Base-by-base conservation (phyloP, 2,888 invertebrate genomes). In the Parochlus steinenii region DNA sequence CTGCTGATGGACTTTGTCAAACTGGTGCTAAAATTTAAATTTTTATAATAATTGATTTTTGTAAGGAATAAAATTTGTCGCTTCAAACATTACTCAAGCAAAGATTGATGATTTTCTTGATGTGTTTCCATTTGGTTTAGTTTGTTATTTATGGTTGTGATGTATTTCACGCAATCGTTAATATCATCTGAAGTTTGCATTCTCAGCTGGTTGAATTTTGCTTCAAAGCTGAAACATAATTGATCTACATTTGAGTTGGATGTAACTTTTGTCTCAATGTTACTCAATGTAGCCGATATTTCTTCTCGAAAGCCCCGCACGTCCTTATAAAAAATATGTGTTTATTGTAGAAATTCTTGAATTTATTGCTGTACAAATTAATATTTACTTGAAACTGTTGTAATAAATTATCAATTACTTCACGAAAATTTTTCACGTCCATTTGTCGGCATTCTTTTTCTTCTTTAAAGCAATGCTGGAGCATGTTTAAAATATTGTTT, bases 391-490 rank as follows among this genome's bases (percentile, higher is more conserved):
- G 63, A 38, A 63, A 53, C 34, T 63, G 62, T 12, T 62, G 42
- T 40, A 63, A 61, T 14, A 64, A 59, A 47, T 65, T 66, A 1
- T 63, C 49, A 31, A 67, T 41, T 41, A 66, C 66, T 40, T 65
- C 66, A 37, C 63, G 64, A 43, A 65, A 65, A 48, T 67, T 67
- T 6, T 65, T 63, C 0, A 62, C 53, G 52, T 64, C 64, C 47
- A 63, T 61, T 2, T 58, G 56, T 0, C 67, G 50, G 3, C 65
- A 49, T 7, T 61, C 56, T 0, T 61, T 57, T 44, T 70, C 69
- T 28, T 66, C 65, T 6, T 65, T 66, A 2, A 68, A 55, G 0
- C 62, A 59, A 0, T 58, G 58, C 3, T 67, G 49, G 7, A 70
- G 44, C 0, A 63, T 58, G 4, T 56, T 56, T 35, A 70, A 38